A percentile compares a stretch with the other conserved stretches of the same genome.
Evolutionary conservation across 2,797 vertebrate species (phyloP).

Genomic region (Natrix natrix): DNA sequence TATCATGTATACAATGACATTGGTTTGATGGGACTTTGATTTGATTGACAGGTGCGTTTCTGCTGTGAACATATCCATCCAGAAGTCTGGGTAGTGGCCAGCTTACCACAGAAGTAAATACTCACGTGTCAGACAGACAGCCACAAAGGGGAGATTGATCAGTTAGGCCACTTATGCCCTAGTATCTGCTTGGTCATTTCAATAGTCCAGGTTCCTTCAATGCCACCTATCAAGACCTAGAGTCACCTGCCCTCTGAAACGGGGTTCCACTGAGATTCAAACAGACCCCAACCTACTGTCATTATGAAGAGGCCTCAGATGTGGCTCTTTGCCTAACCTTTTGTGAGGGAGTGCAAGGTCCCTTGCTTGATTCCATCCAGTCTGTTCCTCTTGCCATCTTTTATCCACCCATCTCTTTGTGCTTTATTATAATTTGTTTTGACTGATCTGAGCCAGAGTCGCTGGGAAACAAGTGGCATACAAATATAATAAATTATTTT

Average conservation of each 20-base stretch:
- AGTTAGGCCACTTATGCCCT: background rate
- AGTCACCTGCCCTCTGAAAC: background rate
- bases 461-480: background rate
- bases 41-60: background rate
- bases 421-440: background rate
- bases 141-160: constrained; percentile 76
- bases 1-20: too few relatives aligned
- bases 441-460: background rate
- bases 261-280: background rate
- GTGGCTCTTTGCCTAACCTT: background rate
- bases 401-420: background rate
- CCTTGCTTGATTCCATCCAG: background rate
- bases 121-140: constrained; percentile 79
- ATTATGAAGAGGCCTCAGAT: background rate
- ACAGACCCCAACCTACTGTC: background rate
- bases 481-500: background rate
- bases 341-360: background rate
- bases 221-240: background rate
- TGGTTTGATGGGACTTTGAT: background rate
- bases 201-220: background rate
- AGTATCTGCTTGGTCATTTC: background rate
- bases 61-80: background rate
- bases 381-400: background rate
- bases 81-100: background rate
- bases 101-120: background rate